phyloP scores from a whole-genome alignment of 1,140 invertebrate genomes.

The Drosophila biarmipes region DNA sequence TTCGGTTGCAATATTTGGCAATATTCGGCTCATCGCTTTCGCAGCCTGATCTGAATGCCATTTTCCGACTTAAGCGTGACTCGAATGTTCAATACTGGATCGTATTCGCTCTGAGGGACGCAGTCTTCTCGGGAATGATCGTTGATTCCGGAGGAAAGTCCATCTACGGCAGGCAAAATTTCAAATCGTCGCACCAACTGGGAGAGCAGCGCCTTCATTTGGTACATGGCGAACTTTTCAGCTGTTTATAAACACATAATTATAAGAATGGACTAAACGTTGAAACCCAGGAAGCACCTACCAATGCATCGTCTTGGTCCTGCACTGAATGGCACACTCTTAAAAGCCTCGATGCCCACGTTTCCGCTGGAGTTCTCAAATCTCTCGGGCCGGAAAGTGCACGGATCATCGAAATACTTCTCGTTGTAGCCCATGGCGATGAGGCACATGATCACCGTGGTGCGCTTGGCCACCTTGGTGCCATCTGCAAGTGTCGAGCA shows the following conservation, averaged over 20 bases:
- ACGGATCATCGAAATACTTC: slow-evolving; percentile 89
- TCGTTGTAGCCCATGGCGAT: slow-evolving; percentile 82
- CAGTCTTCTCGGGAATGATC: slow-evolving; percentile 71
- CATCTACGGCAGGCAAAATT: slow-evolving; percentile 68
- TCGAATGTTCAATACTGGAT: slow-evolving; percentile 72
- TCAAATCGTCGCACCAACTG: slow-evolving; percentile 82
- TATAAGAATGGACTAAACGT: no score
- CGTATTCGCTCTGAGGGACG: slow-evolving; percentile 72
- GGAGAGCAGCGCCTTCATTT: slow-evolving; percentile 84
- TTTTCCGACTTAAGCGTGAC: slow-evolving; percentile 78
- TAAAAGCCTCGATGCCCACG: slow-evolving; percentile 74
- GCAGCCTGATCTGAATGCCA: slow-evolving; percentile 73
- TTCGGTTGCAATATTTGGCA: no score
- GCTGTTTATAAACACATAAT: slow-evolving; percentile 34
- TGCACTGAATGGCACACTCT: slow-evolving; percentile 87
- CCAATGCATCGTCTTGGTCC: slow-evolving; percentile 76
- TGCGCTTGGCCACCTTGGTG: slow-evolving; percentile 71
- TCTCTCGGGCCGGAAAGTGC: slow-evolving; percentile 90
- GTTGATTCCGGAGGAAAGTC: slow-evolving; percentile 67
- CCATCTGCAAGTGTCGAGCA: slow-evolving; percentile 42
- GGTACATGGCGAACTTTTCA: slow-evolving; percentile 85
- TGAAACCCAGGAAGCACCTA: slow-evolving; percentile 8
- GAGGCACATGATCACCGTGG: slow-evolving; percentile 78
- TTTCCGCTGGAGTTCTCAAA: slow-evolving; percentile 85
- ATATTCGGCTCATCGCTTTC: slow-evolving; percentile 12